Evolutionary conservation across 1,140 invertebrate species (phyloP).

Genomic region (Drosophila arawakana): DNA sequence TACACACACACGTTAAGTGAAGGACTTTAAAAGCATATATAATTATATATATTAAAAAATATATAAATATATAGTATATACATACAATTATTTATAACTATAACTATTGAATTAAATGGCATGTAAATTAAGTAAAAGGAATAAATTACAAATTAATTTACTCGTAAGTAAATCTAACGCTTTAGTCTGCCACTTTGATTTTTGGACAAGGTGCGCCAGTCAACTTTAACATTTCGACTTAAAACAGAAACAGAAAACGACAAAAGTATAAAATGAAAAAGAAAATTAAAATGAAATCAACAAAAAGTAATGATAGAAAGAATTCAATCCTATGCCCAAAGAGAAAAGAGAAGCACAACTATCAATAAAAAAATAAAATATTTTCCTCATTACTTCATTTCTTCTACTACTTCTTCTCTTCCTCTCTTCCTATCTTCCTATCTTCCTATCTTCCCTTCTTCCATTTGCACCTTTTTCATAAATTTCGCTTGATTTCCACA

Average conservation of each 20-base stretch:
- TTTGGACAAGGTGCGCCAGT: constrained; percentile 78
- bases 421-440: constrained; percentile 1
- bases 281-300: constrained; percentile 1
- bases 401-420: background rate
- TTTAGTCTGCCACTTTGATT: constrained; percentile 82
- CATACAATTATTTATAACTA: constrained; percentile 71
- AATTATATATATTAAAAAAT: constrained; percentile 35
- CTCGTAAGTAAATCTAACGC: constrained; percentile 77
- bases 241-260: constrained; percentile 17
- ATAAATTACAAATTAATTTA: constrained; percentile 66
- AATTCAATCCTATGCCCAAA: constrained; percentile 36
- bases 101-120: constrained; percentile 60
- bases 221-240: constrained; percentile 68
- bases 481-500: constrained; percentile 42
- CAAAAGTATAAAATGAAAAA: constrained; percentile 15
- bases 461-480: constrained; percentile 55
- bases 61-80: constrained; percentile 52
- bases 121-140: constrained; percentile 73
- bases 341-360: constrained; percentile 34
- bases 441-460: constrained; percentile 24
- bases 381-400: constrained; percentile 26
- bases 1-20: constrained; percentile 44
- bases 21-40: constrained; percentile 51
- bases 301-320: constrained; percentile 15
- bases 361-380: constrained; percentile 47